Base-by-base conservation (phyloP, 2,888 invertebrate species). In the Chrysopilus asiliformis region DNA sequence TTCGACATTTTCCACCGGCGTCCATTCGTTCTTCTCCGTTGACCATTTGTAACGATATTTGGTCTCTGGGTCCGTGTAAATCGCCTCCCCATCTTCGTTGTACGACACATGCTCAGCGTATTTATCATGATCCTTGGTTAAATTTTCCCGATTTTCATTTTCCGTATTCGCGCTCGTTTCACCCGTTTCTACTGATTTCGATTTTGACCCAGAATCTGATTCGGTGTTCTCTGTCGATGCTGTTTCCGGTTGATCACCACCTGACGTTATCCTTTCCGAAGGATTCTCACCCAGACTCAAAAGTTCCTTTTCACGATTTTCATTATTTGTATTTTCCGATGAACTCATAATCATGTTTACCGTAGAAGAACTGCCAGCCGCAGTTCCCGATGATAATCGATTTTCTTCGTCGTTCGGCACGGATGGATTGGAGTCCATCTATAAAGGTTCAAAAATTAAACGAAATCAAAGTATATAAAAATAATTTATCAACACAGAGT, bases 51-150 rank as follows among this genome's bases (percentile, higher is more conserved):
- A 82, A 55, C 76, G 74, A 45, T 71, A 70, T 28, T 75, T 71
- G 13, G 74, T 72, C 38, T 62, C 58, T 17, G 83, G 82, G 56
- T 85, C 84, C 14, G 79, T 81, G 48, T 83, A 83, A 45, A 82
- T 68, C 16, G 81, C 81, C 42, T 68, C 60, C 39, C 76, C 74
- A 20, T 74, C 76, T 55, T 77, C 74, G 12, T 45, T 51, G 52
- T 83, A 83, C 18, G 73, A 73, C 15, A 82, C 67, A 59, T 79
- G 69, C 46, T 75, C 64, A 14, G 68, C 64, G 52, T 72, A 68
- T 27, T 40, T 33, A 22, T 36, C 38, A n/a, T n/a, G n/a, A 37
- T 32, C 34, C 27, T 31, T 29, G 4, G 16, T 12, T 3, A 6
- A 6, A 26, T 16, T 32, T 42, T 71, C 60, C 7, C 65, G 57